phyloP scores from a whole-genome alignment of 2,113 vertebrate species.

The Albula goreensis region DNA sequence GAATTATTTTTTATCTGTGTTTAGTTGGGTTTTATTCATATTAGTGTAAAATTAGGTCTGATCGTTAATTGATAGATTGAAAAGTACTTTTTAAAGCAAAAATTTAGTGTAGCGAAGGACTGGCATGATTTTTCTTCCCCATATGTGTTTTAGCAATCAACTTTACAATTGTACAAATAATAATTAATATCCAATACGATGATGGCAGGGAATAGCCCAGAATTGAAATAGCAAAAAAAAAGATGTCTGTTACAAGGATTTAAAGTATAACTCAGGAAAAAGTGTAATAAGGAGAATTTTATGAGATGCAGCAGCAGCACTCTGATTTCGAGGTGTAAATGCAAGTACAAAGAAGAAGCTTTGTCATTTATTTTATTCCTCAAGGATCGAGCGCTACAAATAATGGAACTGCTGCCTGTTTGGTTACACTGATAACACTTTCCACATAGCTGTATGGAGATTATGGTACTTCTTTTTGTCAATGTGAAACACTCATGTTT shows the following conservation, averaged over 20 bases:
- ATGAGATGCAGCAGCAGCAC: slow-evolving; percentile 82
- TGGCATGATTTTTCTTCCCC: slow-evolving; percentile 70
- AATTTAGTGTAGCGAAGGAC: slow-evolving; percentile 72
- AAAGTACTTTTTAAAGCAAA: slow-evolving; percentile 86
- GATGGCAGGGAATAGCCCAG: slow-evolving; percentile 96
- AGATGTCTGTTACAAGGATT: slow-evolving; percentile 94
- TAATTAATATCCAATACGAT: slow-evolving; percentile 61
- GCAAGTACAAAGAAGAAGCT: slow-evolving; percentile 67
- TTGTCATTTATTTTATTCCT: slow-evolving; percentile 67
- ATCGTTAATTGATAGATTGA: slow-evolving; percentile 83
- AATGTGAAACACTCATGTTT: slow-evolving; percentile 56
- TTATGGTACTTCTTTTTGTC: slow-evolving; percentile 67
- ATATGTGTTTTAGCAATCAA: slow-evolving; percentile 89
- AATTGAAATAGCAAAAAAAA: slow-evolving; percentile 90
- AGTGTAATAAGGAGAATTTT: slow-evolving; percentile 83
- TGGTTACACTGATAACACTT: slow-evolving; percentile 41
- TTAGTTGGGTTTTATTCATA: slow-evolving; percentile 84
- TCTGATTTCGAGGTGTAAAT: slow-evolving; percentile 81
- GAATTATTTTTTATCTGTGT: slow-evolving; percentile 74
- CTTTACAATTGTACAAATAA: slow-evolving; percentile 83
- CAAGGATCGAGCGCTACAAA: slow-evolving; percentile 63
- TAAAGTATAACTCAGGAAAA: slow-evolving; percentile 98
- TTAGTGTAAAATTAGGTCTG: slow-evolving; percentile 78
- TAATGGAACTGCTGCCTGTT: slow-evolving; percentile 69
- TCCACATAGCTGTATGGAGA: slow-evolving; percentile 61